A percentile compares a stretch with the other conserved stretches of the same genome.
Conservation (phyloP, 2,113 vertebrate genomes). For the Vombatus ursinus region DNA sequence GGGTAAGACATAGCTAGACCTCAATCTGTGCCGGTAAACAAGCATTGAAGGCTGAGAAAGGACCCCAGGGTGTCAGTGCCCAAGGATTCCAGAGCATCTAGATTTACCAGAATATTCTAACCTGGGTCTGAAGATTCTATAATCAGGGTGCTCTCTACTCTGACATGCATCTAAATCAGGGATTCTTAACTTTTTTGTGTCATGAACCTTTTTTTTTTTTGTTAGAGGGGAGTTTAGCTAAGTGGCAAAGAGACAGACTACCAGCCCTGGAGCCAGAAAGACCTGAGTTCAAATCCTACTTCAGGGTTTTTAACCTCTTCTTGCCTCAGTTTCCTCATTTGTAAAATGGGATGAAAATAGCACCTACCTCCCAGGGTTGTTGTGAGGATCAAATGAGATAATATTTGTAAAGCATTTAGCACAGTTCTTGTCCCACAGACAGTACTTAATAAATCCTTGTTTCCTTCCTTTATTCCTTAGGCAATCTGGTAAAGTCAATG, state of each 20-base stretch:
- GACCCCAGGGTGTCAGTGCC: too few species aligned
- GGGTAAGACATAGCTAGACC: too few species aligned
- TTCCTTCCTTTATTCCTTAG: not conserved
- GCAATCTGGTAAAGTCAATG: not conserved
- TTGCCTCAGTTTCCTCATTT: not conserved
- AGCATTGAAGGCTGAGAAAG: too few species aligned
- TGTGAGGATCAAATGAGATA: not conserved
- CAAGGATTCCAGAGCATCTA: too few species aligned
- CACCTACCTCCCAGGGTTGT: not conserved
- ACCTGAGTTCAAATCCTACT: not conserved
- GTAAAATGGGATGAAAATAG: not conserved
- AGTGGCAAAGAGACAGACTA: not conserved
- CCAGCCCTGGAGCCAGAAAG: not conserved
- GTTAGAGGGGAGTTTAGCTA: not conserved
- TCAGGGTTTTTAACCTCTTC: not conserved
- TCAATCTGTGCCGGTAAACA: too few species aligned
- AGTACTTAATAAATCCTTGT: not conserved
- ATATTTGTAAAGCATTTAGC: not conserved
- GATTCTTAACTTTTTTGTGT: too few species aligned
- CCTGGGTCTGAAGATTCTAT: too few species aligned
- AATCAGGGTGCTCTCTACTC: too few species aligned
- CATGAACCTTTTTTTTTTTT: too few species aligned
- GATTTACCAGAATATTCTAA: too few species aligned
- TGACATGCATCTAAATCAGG: too few species aligned
- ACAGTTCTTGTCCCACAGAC: not conserved